Evolutionary conservation across 2,888 invertebrate species (phyloP).

Genomic region (Atethmia centrago): DNA sequence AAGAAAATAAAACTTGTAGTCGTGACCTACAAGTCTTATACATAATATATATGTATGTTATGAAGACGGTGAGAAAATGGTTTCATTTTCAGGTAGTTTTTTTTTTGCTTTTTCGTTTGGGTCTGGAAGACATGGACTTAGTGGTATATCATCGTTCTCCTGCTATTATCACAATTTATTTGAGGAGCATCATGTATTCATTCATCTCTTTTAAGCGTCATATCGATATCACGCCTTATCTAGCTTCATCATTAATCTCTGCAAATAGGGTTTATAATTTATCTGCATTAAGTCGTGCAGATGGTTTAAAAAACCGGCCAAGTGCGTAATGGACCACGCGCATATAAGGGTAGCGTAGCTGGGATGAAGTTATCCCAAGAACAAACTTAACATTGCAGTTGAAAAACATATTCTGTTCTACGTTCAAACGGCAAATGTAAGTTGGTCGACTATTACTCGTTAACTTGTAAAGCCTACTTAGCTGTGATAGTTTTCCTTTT

Average conservation of each 20-base stretch:
- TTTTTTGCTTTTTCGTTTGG: not conserved
- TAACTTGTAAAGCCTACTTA: too few relatives aligned
- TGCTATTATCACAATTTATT: not conserved
- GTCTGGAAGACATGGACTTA: not conserved
- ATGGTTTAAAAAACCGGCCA: not conserved
- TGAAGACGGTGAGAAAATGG: not conserved
- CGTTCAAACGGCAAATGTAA: too few relatives aligned
- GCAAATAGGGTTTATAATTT: not conserved
- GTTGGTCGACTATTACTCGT: too few relatives aligned
- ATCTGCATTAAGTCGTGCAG: not conserved
- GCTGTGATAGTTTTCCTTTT: too few relatives aligned
- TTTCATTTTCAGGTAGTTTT: not conserved
- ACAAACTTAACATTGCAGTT: too few relatives aligned
- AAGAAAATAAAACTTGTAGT: constrained; percentile 55
- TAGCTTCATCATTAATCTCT: not conserved
- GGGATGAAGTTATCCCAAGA: too few relatives aligned
- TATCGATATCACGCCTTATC: not conserved
- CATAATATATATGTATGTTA: constrained; percentile 13
- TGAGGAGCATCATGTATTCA: not conserved
- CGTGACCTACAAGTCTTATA: constrained; percentile 60
- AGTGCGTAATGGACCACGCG: too few relatives aligned
- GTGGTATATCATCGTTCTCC: too few relatives aligned
- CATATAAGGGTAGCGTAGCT: too few relatives aligned
- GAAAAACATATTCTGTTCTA: too few relatives aligned
- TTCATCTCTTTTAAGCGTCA: not conserved